phyloP scores from a whole-genome alignment of 2,888 invertebrate species.

The Papilio protenor region DNA sequence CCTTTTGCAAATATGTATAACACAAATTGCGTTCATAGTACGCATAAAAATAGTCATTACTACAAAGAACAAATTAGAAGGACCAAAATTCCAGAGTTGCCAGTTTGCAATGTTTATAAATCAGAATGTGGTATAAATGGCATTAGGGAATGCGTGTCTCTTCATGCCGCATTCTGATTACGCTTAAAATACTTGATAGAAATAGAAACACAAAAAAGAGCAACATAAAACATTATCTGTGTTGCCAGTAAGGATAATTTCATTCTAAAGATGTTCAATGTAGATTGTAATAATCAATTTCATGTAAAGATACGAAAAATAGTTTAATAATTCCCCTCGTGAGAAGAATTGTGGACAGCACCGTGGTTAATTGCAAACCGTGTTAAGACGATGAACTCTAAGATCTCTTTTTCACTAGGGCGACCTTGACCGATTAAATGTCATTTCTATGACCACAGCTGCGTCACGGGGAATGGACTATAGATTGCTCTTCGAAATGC shows the following conservation, averaged over 20 bases:
- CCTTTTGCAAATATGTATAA: not conserved
- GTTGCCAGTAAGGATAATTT: not conserved
- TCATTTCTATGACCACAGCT: not conserved
- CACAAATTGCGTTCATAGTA: not conserved
- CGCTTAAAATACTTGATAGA: not conserved
- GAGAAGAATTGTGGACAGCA: slow-evolving; percentile 7
- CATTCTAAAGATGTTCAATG: not conserved
- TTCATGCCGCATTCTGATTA: not conserved
- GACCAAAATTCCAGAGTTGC: not conserved
- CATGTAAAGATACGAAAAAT: slow-evolving; percentile 36
- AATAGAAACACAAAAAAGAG: slow-evolving; percentile 1
- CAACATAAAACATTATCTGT: not conserved
- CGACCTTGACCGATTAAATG: not conserved
- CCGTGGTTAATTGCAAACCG: slow-evolving; percentile 41
- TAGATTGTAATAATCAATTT: slow-evolving; percentile 28
- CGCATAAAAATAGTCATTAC: not conserved
- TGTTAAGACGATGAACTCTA: slow-evolving; percentile 22
- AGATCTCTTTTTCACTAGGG: not conserved
- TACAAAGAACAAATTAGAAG: not conserved
- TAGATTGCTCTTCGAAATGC: not conserved
- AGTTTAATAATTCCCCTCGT: slow-evolving; percentile 17
- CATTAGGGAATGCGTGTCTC: not conserved
- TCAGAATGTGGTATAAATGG: not conserved
- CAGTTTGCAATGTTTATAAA: not conserved
- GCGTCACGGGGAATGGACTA: not conserved